phyloP scores from a whole-genome alignment of 2,113 vertebrate species.

The Crypturellus undulatus region DNA sequence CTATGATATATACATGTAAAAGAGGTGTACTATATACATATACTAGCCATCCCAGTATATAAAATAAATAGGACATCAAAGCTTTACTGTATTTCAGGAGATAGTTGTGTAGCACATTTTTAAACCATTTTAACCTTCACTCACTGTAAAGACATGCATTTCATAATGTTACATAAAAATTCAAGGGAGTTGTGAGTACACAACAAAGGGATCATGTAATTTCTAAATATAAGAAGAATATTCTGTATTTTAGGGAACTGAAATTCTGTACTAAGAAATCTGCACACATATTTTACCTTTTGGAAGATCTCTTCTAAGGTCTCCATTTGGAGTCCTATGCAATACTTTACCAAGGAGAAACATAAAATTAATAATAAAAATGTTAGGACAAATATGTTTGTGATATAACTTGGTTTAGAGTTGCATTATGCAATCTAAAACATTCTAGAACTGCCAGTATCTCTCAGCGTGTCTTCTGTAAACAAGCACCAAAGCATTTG shows the following conservation, averaged over 20 bases:
- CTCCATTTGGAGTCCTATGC: neutral
- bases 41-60: neutral
- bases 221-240: neutral
- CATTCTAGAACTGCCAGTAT: neutral
- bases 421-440: neutral
- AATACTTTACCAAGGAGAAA: neutral
- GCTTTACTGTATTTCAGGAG: neutral
- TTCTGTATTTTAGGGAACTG: neutral
- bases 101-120: neutral
- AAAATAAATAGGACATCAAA: neutral
- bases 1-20: neutral
- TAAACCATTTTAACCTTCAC: neutral
- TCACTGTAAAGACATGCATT: neutral
- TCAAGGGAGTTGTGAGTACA: neutral
- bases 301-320: neutral
- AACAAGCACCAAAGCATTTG: neutral
- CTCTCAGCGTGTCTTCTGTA: neutral
- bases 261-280: neutral
- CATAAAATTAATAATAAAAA: neutral
- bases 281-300: neutral
- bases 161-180: neutral
- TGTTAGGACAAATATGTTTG: neutral
- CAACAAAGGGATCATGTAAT: fast-evolving
- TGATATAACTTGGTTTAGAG: neutral
- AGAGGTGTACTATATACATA: neutral